A percentile compares a stretch with the other conserved stretches of the same genome.
phyloP scores from a whole-genome alignment of 2,113 vertebrate genomes.

The Neopipo cinnamomea region DNA sequence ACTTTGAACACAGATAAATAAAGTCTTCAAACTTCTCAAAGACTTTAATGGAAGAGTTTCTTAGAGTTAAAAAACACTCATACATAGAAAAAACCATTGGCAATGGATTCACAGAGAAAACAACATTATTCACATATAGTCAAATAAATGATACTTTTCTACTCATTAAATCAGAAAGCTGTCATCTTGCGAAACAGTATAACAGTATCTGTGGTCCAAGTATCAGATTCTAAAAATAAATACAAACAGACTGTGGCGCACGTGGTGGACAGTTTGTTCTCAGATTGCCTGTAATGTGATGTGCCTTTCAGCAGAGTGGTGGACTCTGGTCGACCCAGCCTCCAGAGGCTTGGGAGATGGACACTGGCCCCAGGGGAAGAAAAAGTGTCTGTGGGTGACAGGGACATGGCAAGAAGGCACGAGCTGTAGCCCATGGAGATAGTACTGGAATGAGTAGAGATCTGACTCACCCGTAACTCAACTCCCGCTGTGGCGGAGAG shows the following conservation, averaged over 20 bases:
- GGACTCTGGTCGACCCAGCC: neutral
- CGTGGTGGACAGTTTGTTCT: neutral
- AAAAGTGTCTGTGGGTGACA: neutral
- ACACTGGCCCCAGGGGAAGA: neutral
- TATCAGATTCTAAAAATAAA: slow-evolving; percentile 4
- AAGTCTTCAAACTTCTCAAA: neutral
- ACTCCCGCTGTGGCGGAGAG: neutral
- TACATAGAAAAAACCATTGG: neutral
- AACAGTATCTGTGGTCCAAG: slow-evolving; percentile 4
- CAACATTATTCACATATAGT: neutral
- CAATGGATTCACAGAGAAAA: neutral
- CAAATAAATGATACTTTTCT: neutral
- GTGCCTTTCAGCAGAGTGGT: neutral
- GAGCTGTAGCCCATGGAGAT: neutral
- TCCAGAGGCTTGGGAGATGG: neutral
- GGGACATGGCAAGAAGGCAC: neutral
- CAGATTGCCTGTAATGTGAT: neutral
- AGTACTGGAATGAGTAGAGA: neutral
- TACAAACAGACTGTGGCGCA: neutral
- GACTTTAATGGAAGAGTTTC: neutral
- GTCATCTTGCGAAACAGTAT: neutral
- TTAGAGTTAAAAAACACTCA: neutral
- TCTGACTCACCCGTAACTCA: neutral
- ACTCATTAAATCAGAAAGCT: neutral
- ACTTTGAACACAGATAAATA: neutral